These are phyloP conservation scores for Remorina albescens DNA, from an alignment of 2,797 vertebrate species.

Conservation along the genomic window DNA sequence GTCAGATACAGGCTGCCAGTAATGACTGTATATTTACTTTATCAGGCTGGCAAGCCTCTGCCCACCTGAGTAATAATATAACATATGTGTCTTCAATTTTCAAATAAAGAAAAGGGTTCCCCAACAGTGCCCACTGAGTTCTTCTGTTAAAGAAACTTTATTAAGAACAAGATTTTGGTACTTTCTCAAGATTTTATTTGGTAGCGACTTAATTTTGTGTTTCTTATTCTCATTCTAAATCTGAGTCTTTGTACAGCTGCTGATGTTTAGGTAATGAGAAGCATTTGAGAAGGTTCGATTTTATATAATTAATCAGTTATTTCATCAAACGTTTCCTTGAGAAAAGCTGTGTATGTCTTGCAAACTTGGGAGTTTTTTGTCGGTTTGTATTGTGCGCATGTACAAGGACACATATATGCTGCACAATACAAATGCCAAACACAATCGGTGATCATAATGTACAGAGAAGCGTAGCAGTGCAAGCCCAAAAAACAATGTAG, in stretches of 20 bases:
- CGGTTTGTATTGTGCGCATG: not conserved
- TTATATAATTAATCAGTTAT: too few relatives aligned
- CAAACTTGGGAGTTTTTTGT: too few relatives aligned
- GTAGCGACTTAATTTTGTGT: too few relatives aligned
- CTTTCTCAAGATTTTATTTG: not conserved
- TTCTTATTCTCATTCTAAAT: not conserved
- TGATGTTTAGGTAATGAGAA: not conserved
- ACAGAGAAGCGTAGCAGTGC: not conserved
- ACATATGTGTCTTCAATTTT: not conserved
- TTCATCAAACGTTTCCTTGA: too few relatives aligned
- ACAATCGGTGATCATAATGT: not conserved
- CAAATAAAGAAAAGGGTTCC: not conserved
- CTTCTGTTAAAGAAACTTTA: not conserved
- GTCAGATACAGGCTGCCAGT: slow-evolving; percentile 8
- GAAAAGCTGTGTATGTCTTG: too few relatives aligned
- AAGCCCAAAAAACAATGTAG: not conserved
- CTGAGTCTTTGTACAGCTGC: not conserved
- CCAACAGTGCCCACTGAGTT: not conserved
- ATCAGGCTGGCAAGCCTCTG: not conserved
- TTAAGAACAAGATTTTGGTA: not conserved
- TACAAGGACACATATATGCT: not conserved
- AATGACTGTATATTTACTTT: slow-evolving; percentile 5
- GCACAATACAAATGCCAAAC: not conserved
- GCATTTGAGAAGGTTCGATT: not conserved
- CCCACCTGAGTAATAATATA: not conserved